Evolutionary conservation across 1,140 invertebrate species (phyloP).

Genomic region (Bombus impatiens): DNA sequence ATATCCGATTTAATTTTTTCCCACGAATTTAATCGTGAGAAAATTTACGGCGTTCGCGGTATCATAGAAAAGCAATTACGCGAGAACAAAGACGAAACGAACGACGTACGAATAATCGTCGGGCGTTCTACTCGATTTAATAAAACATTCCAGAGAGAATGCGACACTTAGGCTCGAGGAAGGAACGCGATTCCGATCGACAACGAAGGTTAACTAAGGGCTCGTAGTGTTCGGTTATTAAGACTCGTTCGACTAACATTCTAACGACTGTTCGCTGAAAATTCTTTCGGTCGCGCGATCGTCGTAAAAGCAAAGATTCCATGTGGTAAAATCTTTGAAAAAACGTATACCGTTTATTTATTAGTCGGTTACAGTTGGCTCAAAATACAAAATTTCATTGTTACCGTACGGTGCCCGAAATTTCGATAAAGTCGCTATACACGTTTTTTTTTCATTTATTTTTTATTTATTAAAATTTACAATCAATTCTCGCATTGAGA

Average conservation of each 20-base stretch:
- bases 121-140: neutral
- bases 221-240: conserved; percentile 59
- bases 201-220: conserved; percentile 65
- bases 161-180: conserved; percentile 43
- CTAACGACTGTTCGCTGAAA: conserved; percentile 35
- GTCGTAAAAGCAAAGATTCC: neutral
- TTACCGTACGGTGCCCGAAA: too few relatives aligned
- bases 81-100: too few relatives aligned
- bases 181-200: conserved; percentile 49
- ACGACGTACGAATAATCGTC: neutral
- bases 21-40: neutral
- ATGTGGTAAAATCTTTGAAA: too few relatives aligned
- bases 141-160: conserved; percentile 8
- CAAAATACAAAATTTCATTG: too few relatives aligned
- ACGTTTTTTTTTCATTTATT: too few relatives aligned
- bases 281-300: neutral
- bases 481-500: too few relatives aligned
- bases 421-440: too few relatives aligned
- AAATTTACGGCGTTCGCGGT: too few relatives aligned
- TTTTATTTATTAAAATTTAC: too few relatives aligned
- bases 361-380: accelerated
- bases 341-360: too few relatives aligned
- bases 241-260: conserved; percentile 35
- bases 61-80: too few relatives aligned
- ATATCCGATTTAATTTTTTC: neutral